Base-by-base conservation (phyloP, 1,140 invertebrate species). In the Cyphomyrmex costatus region DNA sequence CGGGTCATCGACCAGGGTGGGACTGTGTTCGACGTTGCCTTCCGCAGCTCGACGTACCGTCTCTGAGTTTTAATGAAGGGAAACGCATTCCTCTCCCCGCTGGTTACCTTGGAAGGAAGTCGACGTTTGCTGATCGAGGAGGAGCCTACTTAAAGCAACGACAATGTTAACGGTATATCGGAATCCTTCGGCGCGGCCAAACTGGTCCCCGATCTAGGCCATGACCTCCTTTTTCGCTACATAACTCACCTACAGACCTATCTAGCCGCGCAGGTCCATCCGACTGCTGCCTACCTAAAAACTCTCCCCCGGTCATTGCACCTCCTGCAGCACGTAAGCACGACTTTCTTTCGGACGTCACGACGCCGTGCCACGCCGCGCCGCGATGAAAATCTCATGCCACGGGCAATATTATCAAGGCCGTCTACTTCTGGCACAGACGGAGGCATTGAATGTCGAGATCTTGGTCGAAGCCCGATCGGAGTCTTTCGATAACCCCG, bases 171-270 rank as follows among this genome's bases (percentile, higher is more conserved):
- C 93, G 92, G 93, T 93, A 91, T 90, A 91, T 91, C 88, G 92
- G 92, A 94, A 92, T 90, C 76, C 66, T 80, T 78, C 70, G 86
- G 89, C 76, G 77, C 84, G 85, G 80, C 91, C 89, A 93, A 95
- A 94, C 94, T 93, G 93, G 94, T 92, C 91, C 91, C 79, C 88
- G 80, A 91, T 94, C 92, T 93, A 92, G 92, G 94, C 89, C 92
- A 92, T 73, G 92, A 90, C 91, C 92, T 90, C 86, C 89, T 94
- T 94, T 88, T 89, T 93, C n/a, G 24, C 79, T 49, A 83, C 33
- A 68, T 58, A 33, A 89, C 86, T 93, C 92, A 93, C 93, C 92
- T 94, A 94, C 91, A 92, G 92, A 94, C 93, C 92, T 91, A 92
- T 91, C 92, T 92, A 93, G 63, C 14, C 46, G 10, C 27, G 36